Evolutionary conservation across 1,140 invertebrate genomes (phyloP), one percentile per base, ranked within the genome.

Genomic region (Chymomyza costata): DNA sequence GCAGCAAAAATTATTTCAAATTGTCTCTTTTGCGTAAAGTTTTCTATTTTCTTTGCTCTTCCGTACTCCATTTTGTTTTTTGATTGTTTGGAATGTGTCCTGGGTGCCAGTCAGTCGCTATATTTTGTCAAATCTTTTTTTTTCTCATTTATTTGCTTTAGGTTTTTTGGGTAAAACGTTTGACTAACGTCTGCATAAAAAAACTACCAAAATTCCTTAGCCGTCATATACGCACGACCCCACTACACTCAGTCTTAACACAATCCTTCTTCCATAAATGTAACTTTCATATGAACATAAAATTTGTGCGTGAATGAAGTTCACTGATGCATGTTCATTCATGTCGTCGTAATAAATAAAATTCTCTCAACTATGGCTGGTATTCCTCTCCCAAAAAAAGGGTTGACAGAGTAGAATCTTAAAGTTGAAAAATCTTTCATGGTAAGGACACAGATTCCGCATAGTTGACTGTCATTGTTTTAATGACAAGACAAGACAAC

Each of bases 261-360:
- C n/a, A n/a, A n/a, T n/a, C n/a, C n/a, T n/a, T n/a, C n/a, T n/a
- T n/a, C n/a, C n/a, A n/a, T n/a, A n/a, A n/a, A n/a, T n/a, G n/a
- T 32, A 46, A 14, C 63, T 67, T 41, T 51, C 57, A 52, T 58
- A 67, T 67, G 59, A 45, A n/a, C n/a, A 74, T 68, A 53, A 40
- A 65, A 59, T 71, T 78, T 78, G 66, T 76, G 71, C 66, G 71
- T 76, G 73, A 78, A 70, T 66, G 54, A 61, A 56, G 45, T 39
- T 47, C 54, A 71, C 49, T 57, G 53, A 66, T 59, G 71, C 71
- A 76, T 63, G 49, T 25, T 45, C 25, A 51, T 57, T n/a, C n/a
- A n/a, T n/a, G n/a, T n/a, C n/a, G 55, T 56, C 39, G 18, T 59
- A 62, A 43, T 40, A 59, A 34, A 37, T 21, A 11, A 40, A 21